Conservation (phyloP, 1,140 invertebrate genomes). For the Amphibalanus amphitrite region DNA sequence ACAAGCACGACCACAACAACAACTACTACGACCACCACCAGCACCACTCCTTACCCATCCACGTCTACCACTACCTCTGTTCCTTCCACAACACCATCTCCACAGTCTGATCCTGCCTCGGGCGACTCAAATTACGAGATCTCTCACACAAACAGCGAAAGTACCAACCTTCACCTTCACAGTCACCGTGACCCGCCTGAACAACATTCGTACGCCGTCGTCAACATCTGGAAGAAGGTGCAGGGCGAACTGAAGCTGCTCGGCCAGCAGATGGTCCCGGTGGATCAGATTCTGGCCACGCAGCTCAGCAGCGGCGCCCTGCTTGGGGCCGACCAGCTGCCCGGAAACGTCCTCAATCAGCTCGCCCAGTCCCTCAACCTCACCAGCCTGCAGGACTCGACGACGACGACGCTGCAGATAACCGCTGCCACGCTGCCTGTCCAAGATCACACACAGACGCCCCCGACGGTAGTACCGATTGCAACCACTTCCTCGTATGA, state of each 20-base stretch:
- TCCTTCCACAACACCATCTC: background rate
- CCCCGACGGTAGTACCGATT: background rate
- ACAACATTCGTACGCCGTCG: background rate
- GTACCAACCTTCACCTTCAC: background rate
- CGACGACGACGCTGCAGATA: background rate
- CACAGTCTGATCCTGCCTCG: background rate
- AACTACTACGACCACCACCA: background rate
- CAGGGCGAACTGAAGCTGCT: background rate
- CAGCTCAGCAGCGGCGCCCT: background rate
- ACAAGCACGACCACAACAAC: background rate
- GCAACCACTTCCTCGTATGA: background rate
- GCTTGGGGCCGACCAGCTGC: background rate
- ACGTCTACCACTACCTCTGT: background rate
- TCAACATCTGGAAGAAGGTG: background rate
- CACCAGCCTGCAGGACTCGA: background rate
- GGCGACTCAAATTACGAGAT: background rate
- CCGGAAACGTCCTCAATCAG: background rate
- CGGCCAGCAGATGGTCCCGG: background rate
- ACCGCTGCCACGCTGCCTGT: background rate
- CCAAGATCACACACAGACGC: background rate
- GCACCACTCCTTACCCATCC: background rate
- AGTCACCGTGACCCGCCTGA: background rate
- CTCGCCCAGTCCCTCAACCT: background rate
- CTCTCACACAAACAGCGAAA: background rate
- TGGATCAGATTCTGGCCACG: background rate